Percentiles rank a stretch among this genome's conserved stretches.
These are phyloP conservation scores for Cichladusa arquata DNA, from an alignment of 2,113 vertebrate species.

Conservation along the genomic window DNA sequence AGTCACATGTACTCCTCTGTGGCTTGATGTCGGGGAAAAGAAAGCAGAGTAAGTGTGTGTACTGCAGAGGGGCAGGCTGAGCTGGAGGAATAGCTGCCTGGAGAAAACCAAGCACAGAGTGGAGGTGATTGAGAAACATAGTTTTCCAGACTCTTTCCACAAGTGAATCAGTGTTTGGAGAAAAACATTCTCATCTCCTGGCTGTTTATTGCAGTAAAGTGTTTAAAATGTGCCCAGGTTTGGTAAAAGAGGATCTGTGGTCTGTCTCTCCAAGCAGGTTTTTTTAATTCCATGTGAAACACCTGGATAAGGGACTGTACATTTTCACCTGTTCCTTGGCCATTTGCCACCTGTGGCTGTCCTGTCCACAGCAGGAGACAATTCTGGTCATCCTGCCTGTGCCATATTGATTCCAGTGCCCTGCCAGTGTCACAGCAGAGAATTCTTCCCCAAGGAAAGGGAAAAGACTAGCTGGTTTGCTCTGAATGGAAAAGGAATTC, in stretches of 20 bases:
- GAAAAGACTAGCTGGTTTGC: slow-evolving; percentile 32
- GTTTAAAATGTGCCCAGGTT: background rate
- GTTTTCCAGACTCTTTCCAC: slow-evolving; percentile 20
- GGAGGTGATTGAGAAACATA: background rate
- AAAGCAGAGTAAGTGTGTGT: background rate
- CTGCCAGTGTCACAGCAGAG: background rate
- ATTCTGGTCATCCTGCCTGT: background rate
- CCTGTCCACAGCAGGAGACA: background rate
- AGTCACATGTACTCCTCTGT: slow-evolving; percentile 20
- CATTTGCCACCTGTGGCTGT: background rate
- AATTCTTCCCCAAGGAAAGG: slow-evolving; percentile 38
- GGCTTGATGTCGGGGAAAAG: background rate
- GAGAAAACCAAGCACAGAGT: background rate
- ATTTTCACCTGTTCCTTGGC: background rate
- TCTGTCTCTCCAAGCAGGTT: background rate
- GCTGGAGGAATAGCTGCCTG: slow-evolving; percentile 17
- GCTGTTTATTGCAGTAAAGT: background rate
- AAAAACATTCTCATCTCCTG: slow-evolving; percentile 3
- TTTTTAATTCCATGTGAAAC: background rate
- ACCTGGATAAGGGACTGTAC: background rate
- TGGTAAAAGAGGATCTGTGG: background rate
- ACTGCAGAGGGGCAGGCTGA: slow-evolving; percentile 18
- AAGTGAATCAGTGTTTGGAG: slow-evolving; percentile 27
- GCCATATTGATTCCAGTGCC: background rate
- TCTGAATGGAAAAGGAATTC: slow-evolving; percentile 61